Evolutionary conservation across 2,888 invertebrate species (phyloP).

Genomic region (Drosophila multiciliata): DNA sequence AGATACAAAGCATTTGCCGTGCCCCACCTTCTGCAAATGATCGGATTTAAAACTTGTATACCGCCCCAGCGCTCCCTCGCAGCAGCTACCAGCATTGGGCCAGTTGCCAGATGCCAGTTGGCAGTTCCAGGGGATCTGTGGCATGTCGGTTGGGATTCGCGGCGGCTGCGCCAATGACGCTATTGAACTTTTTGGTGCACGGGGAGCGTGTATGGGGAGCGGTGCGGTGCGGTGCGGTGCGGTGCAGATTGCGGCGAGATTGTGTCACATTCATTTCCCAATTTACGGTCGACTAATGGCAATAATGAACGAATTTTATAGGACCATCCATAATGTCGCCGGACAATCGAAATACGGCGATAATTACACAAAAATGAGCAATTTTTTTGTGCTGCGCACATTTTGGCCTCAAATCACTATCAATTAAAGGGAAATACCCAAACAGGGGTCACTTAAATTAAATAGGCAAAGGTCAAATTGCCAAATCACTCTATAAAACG

Average conservation of each 20-base stretch:
- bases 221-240: slow-evolving; percentile 9
- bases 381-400: slow-evolving; percentile 45
- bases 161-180: slow-evolving; percentile 48
- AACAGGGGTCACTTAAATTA: neutral
- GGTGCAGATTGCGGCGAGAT: slow-evolving; percentile 26
- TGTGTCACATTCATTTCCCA: slow-evolving; percentile 78
- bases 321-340: slow-evolving; percentile 74
- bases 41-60: slow-evolving; percentile 80
- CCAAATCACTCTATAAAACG: slow-evolving; percentile 6
- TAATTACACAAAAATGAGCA: slow-evolving; percentile 59
- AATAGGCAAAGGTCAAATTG: slow-evolving; percentile 15
- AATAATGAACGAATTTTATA: slow-evolving; percentile 82
- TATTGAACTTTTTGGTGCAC: slow-evolving; percentile 37
- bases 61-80: slow-evolving; percentile 30
- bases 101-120: slow-evolving; percentile 19
- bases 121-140: slow-evolving; percentile 22
- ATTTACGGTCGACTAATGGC: slow-evolving; percentile 82
- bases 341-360: slow-evolving; percentile 59
- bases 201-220: slow-evolving; percentile 5
- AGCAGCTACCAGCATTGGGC: slow-evolving; percentile 16
- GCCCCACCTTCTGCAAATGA: slow-evolving; percentile 34
- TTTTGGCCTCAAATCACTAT: slow-evolving; percentile 9
- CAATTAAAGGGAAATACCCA: slow-evolving; percentile 4
- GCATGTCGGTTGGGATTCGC: slow-evolving; percentile 6
- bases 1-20: slow-evolving; percentile 26